phyloP scores from a whole-genome alignment of 1,140 invertebrate genomes.

The Pogonus chalceus region DNA sequence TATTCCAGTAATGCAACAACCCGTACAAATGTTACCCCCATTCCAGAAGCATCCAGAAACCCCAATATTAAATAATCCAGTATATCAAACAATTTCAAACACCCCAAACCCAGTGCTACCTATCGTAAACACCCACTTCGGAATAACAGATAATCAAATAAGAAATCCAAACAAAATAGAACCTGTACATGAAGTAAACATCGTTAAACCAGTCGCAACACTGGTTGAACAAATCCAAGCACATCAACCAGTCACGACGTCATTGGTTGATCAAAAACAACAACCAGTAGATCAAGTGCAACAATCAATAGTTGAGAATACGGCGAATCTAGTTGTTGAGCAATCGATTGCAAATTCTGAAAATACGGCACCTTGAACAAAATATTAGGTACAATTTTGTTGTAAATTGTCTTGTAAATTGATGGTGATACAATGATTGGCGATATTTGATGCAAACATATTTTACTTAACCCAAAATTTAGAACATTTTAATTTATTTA shows the following conservation, averaged over 20 bases:
- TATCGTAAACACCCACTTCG: background rate
- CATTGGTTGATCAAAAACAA: no score
- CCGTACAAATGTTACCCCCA: slow-evolving; percentile 36
- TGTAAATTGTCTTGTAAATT: background rate
- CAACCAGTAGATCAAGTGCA: no score
- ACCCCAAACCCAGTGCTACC: background rate
- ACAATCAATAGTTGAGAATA: no score
- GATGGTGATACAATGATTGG: background rate
- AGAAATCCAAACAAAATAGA: background rate
- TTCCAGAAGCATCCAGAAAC: slow-evolving; percentile 24
- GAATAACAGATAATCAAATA: background rate
- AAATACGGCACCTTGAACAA: background rate
- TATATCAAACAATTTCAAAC: background rate
- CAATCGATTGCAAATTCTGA: background rate
- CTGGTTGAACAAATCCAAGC: no score
- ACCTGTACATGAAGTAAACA: background rate
- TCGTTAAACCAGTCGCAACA: background rate
- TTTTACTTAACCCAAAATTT: background rate
- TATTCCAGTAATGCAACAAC: slow-evolving; percentile 41
- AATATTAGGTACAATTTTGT: background rate
- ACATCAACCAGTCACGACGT: background rate
- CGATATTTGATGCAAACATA: background rate
- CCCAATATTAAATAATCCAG: background rate
- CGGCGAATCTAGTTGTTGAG: background rate
- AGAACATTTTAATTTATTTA: background rate